These are phyloP conservation scores for Syngnathus scovelli DNA, from an alignment of 2,113 vertebrate species.

Conservation along the genomic window DNA sequence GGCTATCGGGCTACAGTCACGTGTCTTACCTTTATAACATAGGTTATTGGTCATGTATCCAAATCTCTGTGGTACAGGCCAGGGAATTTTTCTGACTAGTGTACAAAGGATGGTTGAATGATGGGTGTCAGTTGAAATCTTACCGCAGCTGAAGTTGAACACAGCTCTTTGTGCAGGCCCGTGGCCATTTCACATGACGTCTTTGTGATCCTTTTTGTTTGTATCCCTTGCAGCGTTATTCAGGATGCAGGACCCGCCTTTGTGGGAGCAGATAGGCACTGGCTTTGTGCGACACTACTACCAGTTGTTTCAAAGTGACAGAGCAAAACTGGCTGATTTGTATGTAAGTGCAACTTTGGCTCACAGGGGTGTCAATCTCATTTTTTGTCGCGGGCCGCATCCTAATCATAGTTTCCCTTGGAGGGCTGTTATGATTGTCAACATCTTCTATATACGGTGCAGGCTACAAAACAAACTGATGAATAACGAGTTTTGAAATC, in stretches of 20 bases:
- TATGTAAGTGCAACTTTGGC: constrained; percentile 81
- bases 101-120: background rate
- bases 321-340: constrained; percentile 90
- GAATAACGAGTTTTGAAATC: too few relatives aligned
- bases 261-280: constrained; percentile 98
- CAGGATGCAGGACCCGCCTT: constrained; percentile 97
- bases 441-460: too few relatives aligned
- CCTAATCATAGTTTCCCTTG: too few relatives aligned
- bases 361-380: background rate
- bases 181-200: background rate
- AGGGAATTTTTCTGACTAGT: background rate
- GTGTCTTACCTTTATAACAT: background rate
- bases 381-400: too few relatives aligned
- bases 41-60: background rate
- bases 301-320: constrained; percentile 91
- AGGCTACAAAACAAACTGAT: too few relatives aligned
- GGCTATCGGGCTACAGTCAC: too few relatives aligned
- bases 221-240: constrained; percentile 74
- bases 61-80: background rate
- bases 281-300: constrained; percentile 98
- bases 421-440: too few relatives aligned
- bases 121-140: background rate
- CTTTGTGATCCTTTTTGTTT: constrained; percentile 22
- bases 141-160: background rate
- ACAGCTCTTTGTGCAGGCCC: background rate